A percentile compares a stretch with the other conserved stretches of the same genome.
phyloP scores from a whole-genome alignment of 2,888 invertebrate genomes.

The Sepioteuthis lessoniana region DNA sequence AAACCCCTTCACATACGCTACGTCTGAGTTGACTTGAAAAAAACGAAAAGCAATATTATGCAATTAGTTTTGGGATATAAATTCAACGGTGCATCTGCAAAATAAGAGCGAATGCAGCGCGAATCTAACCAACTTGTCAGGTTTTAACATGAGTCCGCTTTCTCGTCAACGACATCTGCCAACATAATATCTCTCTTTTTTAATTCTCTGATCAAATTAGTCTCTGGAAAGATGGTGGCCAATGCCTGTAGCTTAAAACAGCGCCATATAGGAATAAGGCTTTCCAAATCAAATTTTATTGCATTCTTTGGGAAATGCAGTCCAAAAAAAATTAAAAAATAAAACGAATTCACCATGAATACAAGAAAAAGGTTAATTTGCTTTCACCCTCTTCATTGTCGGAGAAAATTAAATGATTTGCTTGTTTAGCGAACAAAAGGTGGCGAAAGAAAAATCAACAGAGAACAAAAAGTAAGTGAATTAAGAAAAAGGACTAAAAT shows the following conservation, averaged over 20 bases:
- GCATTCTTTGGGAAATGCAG: background rate
- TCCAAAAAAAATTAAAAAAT: background rate
- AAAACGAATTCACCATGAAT: background rate
- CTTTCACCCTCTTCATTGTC: background rate
- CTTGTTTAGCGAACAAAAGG: background rate
- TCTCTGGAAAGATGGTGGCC: background rate
- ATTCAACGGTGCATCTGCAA: too few relatives aligned
- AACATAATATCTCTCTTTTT: too few relatives aligned
- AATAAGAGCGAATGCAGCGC: too few relatives aligned
- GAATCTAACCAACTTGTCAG: too few relatives aligned
- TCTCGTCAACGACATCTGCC: too few relatives aligned
- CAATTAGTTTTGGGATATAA: too few relatives aligned
- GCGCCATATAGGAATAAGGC: too few relatives aligned
- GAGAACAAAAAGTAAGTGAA: background rate
- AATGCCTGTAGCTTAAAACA: background rate
- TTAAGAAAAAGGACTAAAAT: background rate
- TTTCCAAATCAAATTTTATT: background rate
- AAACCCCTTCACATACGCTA: too few relatives aligned
- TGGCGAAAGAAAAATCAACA: background rate
- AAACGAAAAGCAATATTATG: too few relatives aligned
- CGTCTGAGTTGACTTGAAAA: too few relatives aligned
- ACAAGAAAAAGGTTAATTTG: constrained; percentile 25
- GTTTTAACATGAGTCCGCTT: too few relatives aligned
- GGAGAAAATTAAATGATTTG: constrained; percentile 21
- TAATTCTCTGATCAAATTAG: background rate